Conservation (phyloP, 2,113 vertebrate genomes). For the Myotis davidii region DNA sequence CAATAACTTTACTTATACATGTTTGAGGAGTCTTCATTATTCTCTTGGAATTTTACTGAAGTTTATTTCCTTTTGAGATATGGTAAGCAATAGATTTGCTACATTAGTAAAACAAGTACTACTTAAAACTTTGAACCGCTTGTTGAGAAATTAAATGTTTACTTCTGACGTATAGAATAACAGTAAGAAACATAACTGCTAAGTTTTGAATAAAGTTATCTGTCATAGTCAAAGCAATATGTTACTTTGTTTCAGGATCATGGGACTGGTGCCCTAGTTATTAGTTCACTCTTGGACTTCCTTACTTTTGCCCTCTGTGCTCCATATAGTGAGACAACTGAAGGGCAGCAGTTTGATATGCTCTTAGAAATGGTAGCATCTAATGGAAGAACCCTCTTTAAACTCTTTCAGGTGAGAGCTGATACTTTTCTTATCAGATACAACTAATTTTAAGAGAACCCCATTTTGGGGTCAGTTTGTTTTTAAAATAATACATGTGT, state of each 20-base stretch:
- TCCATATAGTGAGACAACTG: constrained; percentile 98
- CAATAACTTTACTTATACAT: neutral
- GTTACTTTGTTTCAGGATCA: constrained; percentile 90
- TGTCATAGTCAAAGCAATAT: neutral
- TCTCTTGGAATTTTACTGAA: constrained; percentile 26
- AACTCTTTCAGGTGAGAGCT: constrained; percentile 95
- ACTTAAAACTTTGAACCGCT: neutral
- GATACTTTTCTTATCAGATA: neutral
- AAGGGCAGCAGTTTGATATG: constrained; percentile 99
- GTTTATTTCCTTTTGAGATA: constrained; percentile 42
- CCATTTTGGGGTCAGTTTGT: neutral
- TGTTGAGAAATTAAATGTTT: neutral
- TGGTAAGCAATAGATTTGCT: neutral
- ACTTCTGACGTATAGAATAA: neutral
- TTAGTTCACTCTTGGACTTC: constrained; percentile 99
- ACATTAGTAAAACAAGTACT: neutral
- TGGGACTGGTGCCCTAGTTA: constrained; percentile 97
- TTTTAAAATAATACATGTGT: neutral
- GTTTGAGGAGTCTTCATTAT: neutral
- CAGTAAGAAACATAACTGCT: neutral
- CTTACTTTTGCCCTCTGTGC: constrained; percentile 99
- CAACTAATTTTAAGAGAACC: neutral
- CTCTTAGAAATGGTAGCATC: constrained; percentile 97
- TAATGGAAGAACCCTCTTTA: constrained; percentile 96
- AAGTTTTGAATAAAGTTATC: neutral